phyloP scores from a whole-genome alignment of 2,797 vertebrate species.

The Enteromius afrohamiltoni region DNA sequence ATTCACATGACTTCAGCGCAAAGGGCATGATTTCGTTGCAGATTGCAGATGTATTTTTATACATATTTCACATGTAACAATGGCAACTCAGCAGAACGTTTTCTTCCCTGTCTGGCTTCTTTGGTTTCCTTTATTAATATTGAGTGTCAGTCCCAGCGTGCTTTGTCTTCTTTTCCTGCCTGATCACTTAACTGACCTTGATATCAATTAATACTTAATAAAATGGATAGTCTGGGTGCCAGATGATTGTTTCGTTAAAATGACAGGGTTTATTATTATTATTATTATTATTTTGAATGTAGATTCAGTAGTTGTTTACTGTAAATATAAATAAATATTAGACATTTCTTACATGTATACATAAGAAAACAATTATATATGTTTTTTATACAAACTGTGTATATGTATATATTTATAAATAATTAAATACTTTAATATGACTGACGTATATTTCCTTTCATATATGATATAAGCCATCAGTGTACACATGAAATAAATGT shows the following conservation, averaged over 20 bases:
- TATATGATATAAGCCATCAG: background rate
- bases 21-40: background rate
- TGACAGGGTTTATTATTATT: background rate
- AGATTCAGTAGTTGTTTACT: too few relatives aligned
- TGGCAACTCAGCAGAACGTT: slow-evolving; percentile 9
- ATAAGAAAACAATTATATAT: background rate
- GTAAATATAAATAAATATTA: too few relatives aligned
- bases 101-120: background rate
- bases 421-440: too few relatives aligned
- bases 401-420: background rate
- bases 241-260: background rate
- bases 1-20: slow-evolving; percentile 45
- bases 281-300: background rate
- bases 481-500: background rate
- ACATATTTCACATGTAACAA: background rate
- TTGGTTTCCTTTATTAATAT: slow-evolving; percentile 3
- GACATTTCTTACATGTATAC: background rate
- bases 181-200: background rate
- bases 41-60: slow-evolving; percentile 9
- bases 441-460: too few relatives aligned
- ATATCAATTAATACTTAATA: background rate
- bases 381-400: background rate
- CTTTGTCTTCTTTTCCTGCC: background rate
- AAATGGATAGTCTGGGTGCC: background rate
- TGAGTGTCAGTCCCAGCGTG: background rate